A percentile compares a stretch with the other conserved stretches of the same genome.
These are phyloP conservation scores for Agrenia bidenticulata DNA, from an alignment of 2,888 invertebrate genomes.

Conservation along the genomic window DNA sequence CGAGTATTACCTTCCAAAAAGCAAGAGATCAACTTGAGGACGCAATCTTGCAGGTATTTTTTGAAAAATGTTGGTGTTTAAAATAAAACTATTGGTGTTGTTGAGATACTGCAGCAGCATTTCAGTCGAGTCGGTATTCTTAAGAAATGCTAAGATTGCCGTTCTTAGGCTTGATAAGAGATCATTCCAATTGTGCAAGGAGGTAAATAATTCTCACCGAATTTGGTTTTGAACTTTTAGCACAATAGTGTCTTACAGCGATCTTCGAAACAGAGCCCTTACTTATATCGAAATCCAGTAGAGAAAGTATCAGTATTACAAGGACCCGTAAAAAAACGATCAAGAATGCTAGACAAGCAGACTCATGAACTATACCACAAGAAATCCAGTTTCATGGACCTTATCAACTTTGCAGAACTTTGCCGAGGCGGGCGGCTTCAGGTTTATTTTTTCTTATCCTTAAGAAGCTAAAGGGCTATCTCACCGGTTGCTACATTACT, in stretches of 20 bases:
- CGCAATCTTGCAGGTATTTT: conserved; percentile 37
- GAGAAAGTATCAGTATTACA: neutral
- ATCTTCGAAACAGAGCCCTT: conserved; percentile 22
- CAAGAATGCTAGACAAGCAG: conserved; percentile 14
- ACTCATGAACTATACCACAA: conserved; percentile 30
- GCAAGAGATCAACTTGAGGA: conserved; percentile 33
- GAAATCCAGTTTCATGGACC: conserved; percentile 51
- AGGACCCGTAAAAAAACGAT: conserved; percentile 5
- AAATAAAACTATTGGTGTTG: too few relatives aligned
- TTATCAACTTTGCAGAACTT: conserved; percentile 54
- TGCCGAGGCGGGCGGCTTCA: conserved; percentile 54
- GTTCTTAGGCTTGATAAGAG: too few relatives aligned
- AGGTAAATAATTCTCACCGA: too few relatives aligned
- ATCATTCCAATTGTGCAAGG: too few relatives aligned
- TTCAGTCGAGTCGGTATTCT: too few relatives aligned
- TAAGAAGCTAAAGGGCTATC: too few relatives aligned
- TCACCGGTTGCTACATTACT: too few relatives aligned
- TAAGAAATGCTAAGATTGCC: too few relatives aligned
- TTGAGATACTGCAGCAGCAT: too few relatives aligned
- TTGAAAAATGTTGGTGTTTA: too few relatives aligned
- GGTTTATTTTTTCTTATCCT: conserved; percentile 10
- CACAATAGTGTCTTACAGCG: conserved; percentile 44
- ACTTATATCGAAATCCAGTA: conserved; percentile 30
- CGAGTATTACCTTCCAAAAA: conserved; percentile 45
- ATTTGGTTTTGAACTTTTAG: too few relatives aligned